These are phyloP conservation scores for Bufo gargarizans DNA, from an alignment of 2,113 vertebrate genomes.

Conservation along the genomic window DNA sequence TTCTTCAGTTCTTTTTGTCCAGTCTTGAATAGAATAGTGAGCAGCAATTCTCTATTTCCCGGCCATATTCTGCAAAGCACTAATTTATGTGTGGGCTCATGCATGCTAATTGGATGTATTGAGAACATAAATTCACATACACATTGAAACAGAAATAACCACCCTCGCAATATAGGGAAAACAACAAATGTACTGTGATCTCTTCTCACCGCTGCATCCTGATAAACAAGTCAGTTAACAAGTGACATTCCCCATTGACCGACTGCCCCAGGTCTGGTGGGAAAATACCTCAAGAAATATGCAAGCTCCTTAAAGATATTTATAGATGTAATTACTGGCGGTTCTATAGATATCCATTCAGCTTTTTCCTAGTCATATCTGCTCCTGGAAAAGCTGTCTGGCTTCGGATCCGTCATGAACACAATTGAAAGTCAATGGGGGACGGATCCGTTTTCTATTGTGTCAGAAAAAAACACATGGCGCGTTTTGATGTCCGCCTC, in stretches of 20 bases:
- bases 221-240: not conserved
- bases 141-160: not conserved
- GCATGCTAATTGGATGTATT: not conserved
- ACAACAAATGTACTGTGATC: not conserved
- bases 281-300: no score
- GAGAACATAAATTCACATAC: not conserved
- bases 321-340: no score
- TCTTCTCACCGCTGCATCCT: not conserved
- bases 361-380: no score
- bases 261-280: no score
- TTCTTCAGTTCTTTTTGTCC: conserved; percentile 27
- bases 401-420: no score
- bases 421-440: no score
- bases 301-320: no score
- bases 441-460: no score
- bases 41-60: not conserved
- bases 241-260: not conserved
- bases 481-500: no score
- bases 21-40: not conserved
- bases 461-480: no score
- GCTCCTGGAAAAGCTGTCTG: no score
- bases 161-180: not conserved
- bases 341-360: no score
- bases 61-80: not conserved
- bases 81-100: not conserved